Evolutionary conservation across 2,113 vertebrate species (phyloP).

Genomic region (Urocolius indicus): DNA sequence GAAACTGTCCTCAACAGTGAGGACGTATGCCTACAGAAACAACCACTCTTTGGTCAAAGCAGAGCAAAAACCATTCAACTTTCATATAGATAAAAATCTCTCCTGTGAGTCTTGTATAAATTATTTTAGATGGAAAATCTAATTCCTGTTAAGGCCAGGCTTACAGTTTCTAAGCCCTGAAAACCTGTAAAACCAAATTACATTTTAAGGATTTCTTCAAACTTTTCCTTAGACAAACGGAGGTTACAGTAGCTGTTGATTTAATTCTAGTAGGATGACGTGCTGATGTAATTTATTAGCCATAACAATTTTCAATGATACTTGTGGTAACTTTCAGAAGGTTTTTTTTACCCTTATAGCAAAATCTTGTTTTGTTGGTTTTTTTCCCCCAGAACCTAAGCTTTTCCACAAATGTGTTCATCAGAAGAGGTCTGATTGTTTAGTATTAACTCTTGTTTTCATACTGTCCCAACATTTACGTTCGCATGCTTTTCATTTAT

Average conservation of each 20-base stretch:
- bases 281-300: background rate
- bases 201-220: background rate
- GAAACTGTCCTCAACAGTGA: background rate
- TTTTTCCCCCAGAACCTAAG: background rate
- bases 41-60: background rate
- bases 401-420: background rate
- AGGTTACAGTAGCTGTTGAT: background rate
- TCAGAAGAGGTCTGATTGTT: background rate
- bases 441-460: background rate
- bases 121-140: constrained; percentile 3
- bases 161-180: background rate
- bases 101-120: background rate
- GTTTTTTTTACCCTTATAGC: background rate
- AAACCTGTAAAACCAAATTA: constrained; percentile 3
- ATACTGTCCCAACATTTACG: background rate
- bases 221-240: background rate
- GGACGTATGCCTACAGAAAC: background rate
- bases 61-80: background rate
- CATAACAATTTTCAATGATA: background rate
- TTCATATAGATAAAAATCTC: background rate
- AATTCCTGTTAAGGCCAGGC: background rate
- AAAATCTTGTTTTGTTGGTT: background rate
- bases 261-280: background rate
- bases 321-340: background rate
- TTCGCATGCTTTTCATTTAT: background rate